Conservation (phyloP, 2,888 invertebrate species). For the Oscheius sp. region DNA sequence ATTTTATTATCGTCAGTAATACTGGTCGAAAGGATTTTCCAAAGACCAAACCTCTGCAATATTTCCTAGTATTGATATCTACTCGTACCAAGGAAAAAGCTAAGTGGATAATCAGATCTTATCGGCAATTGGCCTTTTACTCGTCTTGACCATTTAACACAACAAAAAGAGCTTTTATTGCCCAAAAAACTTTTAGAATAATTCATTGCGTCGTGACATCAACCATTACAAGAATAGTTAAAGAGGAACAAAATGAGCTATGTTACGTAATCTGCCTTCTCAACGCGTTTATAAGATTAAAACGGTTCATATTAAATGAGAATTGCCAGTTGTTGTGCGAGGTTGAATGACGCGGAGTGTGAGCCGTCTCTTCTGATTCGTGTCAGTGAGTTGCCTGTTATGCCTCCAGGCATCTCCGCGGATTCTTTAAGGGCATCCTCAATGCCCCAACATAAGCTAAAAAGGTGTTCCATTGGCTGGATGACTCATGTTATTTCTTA, state of each 20-base stretch:
- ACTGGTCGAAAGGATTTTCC: not conserved
- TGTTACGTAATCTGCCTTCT: not conserved
- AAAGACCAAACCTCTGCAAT: not conserved
- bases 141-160: not conserved
- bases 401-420: conserved; percentile 30
- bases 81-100: not conserved
- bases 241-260: not conserved
- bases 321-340: conserved; percentile 30
- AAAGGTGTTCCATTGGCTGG: not conserved
- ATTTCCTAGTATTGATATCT: not conserved
- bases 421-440: conserved; percentile 21
- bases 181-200: not conserved
- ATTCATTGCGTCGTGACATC: conserved; percentile 1
- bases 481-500: no score
- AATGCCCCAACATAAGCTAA: not conserved
- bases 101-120: no score
- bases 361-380: conserved; percentile 33
- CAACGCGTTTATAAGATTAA: conserved; percentile 10
- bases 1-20: no score
- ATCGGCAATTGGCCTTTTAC: not conserved
- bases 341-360: conserved; percentile 25
- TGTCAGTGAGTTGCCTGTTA: conserved; percentile 21
- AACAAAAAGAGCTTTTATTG: not conserved
- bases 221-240: conserved; percentile 9
- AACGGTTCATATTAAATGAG: conserved; percentile 32